Evolutionary conservation across 2,797 vertebrate species (phyloP).

Genomic region (Amazona ochrocephala): DNA sequence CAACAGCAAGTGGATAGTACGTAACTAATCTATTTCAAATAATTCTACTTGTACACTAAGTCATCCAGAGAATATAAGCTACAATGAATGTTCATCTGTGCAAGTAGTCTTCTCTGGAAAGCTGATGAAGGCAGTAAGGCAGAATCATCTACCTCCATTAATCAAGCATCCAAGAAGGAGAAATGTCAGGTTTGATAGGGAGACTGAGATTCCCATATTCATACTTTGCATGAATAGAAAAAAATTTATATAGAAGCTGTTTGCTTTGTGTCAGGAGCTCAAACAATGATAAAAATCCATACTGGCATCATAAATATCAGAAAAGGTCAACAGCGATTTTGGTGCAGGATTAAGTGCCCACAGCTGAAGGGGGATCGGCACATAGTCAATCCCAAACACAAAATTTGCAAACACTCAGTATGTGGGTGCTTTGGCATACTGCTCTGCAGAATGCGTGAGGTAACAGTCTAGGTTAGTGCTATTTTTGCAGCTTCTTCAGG

Average conservation of each 20-base stretch:
- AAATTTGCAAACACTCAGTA: conserved; percentile 18
- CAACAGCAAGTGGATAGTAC: neutral
- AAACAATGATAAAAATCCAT: conserved; percentile 71
- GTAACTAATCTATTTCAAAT: neutral
- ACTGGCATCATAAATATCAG: conserved; percentile 74
- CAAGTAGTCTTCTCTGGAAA: neutral
- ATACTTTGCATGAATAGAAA: conserved; percentile 30
- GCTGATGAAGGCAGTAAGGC: neutral
- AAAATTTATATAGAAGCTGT: conserved; percentile 42
- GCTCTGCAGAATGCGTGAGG: conserved; percentile 29
- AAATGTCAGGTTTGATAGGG: conserved; percentile 20
- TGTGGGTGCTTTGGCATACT: conserved; percentile 25
- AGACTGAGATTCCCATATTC: conserved; percentile 27
- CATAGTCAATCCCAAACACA: conserved; percentile 48
- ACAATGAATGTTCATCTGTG: neutral
- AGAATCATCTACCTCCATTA: neutral
- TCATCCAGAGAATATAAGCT: neutral
- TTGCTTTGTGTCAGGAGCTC: conserved; percentile 71
- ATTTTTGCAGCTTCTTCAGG: conserved; percentile 2
- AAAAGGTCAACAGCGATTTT: conserved; percentile 72
- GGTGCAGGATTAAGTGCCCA: conserved; percentile 24
- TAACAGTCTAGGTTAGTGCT: neutral
- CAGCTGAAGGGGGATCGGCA: conserved; percentile 48
- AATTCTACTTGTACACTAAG: neutral
- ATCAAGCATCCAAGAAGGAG: neutral